Conservation (phyloP, 2,113 vertebrate genomes). For the Chrysochloris asiatica region DNA sequence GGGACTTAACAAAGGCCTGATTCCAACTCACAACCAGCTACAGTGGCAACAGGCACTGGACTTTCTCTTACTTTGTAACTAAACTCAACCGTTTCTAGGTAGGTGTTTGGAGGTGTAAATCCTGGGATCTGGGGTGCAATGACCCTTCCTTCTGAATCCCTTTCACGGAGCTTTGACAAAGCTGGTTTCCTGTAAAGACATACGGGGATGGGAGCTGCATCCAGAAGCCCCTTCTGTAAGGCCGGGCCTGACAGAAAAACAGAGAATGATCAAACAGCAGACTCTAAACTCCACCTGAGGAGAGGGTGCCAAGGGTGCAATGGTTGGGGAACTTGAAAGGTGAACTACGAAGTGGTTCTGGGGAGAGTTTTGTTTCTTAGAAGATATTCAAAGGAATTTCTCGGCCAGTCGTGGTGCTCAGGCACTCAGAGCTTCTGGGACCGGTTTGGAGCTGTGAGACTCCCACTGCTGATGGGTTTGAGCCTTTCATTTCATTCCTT, state of each 20-base stretch:
- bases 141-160: slow-evolving; percentile 9
- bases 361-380: slow-evolving; percentile 55
- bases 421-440: neutral
- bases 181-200: neutral
- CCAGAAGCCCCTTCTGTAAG: neutral
- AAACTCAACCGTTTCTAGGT: neutral
- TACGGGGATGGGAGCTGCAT: neutral
- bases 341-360: neutral
- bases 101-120: neutral
- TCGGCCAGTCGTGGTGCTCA: neutral
- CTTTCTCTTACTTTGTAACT: neutral
- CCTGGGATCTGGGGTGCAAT: neutral
- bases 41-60: neutral
- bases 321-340: slow-evolving; percentile 58
- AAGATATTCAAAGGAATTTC: slow-evolving; percentile 59
- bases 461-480: neutral
- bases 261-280: slow-evolving; percentile 61
- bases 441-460: slow-evolving; percentile 7
- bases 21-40: neutral
- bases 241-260: slow-evolving; percentile 44
- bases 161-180: neutral
- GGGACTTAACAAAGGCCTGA: neutral
- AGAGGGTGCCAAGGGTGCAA: neutral
- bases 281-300: slow-evolving; percentile 62
- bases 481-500: slow-evolving; percentile 43